phyloP scores from a whole-genome alignment of 2,888 invertebrate species.

The Sthenelais limicola region DNA sequence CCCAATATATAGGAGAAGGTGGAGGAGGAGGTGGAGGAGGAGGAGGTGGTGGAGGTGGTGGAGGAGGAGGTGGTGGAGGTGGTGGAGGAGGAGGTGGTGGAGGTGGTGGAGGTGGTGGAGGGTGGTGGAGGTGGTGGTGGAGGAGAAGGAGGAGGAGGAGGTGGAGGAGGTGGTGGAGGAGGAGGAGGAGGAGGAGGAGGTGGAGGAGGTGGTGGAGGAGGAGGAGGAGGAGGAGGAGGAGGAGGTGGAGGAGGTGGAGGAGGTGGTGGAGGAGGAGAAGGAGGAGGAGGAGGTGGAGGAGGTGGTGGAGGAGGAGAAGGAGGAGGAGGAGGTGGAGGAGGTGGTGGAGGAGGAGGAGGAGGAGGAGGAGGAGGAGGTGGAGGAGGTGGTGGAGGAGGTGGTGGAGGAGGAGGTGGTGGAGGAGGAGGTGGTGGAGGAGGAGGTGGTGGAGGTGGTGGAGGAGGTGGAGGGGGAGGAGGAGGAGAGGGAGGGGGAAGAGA shows the following conservation, averaged over 20 bases:
- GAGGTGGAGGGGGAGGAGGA: constrained; percentile 8
- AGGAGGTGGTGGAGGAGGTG: constrained; percentile 12
- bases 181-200: not conserved
- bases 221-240: constrained; percentile 11
- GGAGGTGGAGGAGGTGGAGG: constrained; percentile 20
- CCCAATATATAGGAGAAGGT: constrained; percentile 1
- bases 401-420: constrained; percentile 9
- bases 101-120: too few relatives aligned
- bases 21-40: constrained; percentile 9
- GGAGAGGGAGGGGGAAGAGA: not conserved
- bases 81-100: not conserved
- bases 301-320: constrained; percentile 30
- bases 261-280: constrained; percentile 19
- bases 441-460: constrained; percentile 39
- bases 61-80: not conserved
- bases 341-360: constrained; percentile 28
- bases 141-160: too few relatives aligned
- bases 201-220: constrained; percentile 17
- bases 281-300: constrained; percentile 12
- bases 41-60: not conserved
- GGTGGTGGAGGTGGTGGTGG: too few relatives aligned
- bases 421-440: constrained; percentile 41
- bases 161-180: not conserved
- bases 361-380: constrained; percentile 20
- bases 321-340: constrained; percentile 43